Percentiles rank a stretch among this genome's conserved stretches.
These are phyloP conservation scores for Actinia equina DNA, from an alignment of 64 coral and sea anemone species.

Conservation along the genomic window DNA sequence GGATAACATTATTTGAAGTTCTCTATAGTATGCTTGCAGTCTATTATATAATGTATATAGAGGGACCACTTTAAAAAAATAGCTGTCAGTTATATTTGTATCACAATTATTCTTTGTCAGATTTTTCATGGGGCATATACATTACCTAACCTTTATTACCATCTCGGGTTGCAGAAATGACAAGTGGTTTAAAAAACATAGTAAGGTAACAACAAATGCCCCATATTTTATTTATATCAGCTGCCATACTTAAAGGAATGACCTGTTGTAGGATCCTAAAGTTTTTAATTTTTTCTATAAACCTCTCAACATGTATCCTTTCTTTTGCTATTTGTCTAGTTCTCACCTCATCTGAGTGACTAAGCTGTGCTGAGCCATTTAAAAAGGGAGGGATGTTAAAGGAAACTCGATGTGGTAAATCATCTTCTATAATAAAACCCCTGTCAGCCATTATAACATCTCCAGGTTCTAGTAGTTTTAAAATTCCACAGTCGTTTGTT, in stretches of 20 bases:
- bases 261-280: slow-evolving; percentile 53
- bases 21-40: too few relatives aligned
- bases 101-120: too few relatives aligned
- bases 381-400: slow-evolving; percentile 48
- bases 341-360: slow-evolving; percentile 39
- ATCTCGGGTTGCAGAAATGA: slow-evolving; percentile 17
- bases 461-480: slow-evolving; percentile 20
- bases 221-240: slow-evolving; percentile 66
- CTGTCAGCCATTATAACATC: slow-evolving; percentile 60
- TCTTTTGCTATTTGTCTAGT: slow-evolving; percentile 40
- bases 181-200: slow-evolving; percentile 14
- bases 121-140: too few relatives aligned
- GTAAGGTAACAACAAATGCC: slow-evolving; percentile 53
- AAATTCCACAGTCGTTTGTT: slow-evolving; percentile 32
- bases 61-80: too few relatives aligned
- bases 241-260: slow-evolving; percentile 42
- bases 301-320: slow-evolving; percentile 41
- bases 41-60: too few relatives aligned
- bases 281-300: slow-evolving; percentile 45
- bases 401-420: slow-evolving; percentile 25
- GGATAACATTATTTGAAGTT: too few relatives aligned
- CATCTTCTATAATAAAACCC: slow-evolving; percentile 43
- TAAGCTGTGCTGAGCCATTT: slow-evolving; percentile 16
- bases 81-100: too few relatives aligned
- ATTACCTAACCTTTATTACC: neutral